Conservation (phyloP, 2,888 invertebrate genomes). For the Priapulus caudatus region DNA sequence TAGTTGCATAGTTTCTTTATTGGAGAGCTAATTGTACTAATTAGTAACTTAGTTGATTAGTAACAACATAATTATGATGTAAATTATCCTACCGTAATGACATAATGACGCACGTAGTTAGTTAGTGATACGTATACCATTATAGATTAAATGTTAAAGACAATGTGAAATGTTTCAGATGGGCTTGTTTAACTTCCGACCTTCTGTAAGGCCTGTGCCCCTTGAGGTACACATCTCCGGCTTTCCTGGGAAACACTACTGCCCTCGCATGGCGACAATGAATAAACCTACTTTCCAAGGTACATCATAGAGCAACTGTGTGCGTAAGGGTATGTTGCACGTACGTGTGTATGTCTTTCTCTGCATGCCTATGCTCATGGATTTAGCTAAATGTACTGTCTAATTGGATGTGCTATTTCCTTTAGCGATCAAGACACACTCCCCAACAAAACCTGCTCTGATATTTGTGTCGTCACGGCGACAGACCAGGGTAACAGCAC, state of each 20-base stretch:
- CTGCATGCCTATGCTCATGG: background rate
- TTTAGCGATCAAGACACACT: conserved; percentile 71
- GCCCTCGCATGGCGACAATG: conserved; percentile 98
- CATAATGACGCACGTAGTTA: too few species aligned
- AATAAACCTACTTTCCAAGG: conserved; percentile 92
- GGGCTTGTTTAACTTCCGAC: conserved; percentile 93
- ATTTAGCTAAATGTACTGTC: background rate
- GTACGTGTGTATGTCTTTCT: conserved; percentile 2
- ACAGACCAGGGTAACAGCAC: conserved; percentile 88
- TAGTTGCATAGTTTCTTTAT: too few species aligned
- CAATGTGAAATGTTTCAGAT: conserved; percentile 48
- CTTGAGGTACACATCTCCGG: conserved; percentile 86
- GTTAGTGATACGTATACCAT: too few species aligned
- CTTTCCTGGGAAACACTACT: conserved; percentile 94
- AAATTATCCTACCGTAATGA: too few species aligned
- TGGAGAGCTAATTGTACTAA: too few species aligned
- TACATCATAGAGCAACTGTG: conserved; percentile 22
- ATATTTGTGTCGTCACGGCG: conserved; percentile 92
- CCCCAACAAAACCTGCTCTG: conserved; percentile 76
- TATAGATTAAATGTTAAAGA: too few species aligned
- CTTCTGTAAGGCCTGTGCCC: conserved; percentile 93
- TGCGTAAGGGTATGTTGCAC: background rate
- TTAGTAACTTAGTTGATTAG: too few species aligned
- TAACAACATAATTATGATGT: too few species aligned
- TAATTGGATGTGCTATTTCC: conserved; percentile 6